Percentiles rank a stretch among this genome's conserved stretches.
Conservation (phyloP, 2,797 vertebrate genomes). For the Pterois miles region DNA sequence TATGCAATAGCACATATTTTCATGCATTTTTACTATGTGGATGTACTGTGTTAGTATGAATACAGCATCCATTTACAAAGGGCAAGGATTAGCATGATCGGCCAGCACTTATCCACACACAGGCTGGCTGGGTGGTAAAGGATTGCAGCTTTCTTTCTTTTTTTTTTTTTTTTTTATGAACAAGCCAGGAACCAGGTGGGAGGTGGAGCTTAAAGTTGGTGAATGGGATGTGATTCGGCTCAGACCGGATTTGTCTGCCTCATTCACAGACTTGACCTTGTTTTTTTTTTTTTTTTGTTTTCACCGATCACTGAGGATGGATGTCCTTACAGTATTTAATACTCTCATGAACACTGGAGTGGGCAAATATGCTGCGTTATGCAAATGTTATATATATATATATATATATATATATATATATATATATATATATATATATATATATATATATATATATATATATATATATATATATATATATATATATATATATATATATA, state of each 20-base stretch:
- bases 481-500: no score
- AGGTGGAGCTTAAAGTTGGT: conserved; percentile 27
- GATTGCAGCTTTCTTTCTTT: conserved; percentile 33
- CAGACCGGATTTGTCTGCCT: conserved; percentile 31
- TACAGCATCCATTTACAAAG: conserved; percentile 47
- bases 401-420: no score
- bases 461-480: no score
- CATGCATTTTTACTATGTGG: conserved; percentile 6
- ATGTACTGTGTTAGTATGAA: conserved; percentile 20
- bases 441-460: no score
- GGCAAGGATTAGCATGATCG: conserved; percentile 59
- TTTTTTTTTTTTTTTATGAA: conserved; percentile 26
- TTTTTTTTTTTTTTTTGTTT: background rate
- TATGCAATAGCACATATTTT: background rate
- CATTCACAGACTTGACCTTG: conserved; percentile 35
- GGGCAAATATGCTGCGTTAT: no score
- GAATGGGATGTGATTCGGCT: conserved; percentile 39
- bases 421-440: no score
- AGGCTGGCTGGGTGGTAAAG: conserved; percentile 41
- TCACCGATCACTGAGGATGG: background rate
- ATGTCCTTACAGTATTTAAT: no score
- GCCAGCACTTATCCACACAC: conserved; percentile 37
- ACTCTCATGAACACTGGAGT: no score
- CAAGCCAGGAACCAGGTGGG: conserved; percentile 11
- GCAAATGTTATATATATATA: no score